Evolutionary conservation across 1,140 invertebrate species (phyloP), one percentile per base, ranked within the genome.

Genomic region (Drosophila carrolli): DNA sequence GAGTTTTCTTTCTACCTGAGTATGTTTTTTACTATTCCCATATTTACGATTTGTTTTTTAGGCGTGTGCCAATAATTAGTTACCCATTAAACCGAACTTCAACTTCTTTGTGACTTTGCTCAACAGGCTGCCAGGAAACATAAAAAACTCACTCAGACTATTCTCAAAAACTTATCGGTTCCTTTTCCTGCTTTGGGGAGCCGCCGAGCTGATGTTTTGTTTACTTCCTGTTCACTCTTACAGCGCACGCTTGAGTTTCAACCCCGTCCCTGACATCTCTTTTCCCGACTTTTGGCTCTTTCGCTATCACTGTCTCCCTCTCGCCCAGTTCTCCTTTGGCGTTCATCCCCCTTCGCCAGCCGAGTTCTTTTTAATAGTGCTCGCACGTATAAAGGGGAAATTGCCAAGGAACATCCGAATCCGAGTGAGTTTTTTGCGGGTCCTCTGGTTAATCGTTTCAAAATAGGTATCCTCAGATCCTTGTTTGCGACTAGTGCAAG

Each of bases 11-110:
- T 41, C 70, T 89, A 89, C 84, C 84, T 89, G 84, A 8, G 19
- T 10, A 8, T 13, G 23, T 83, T 76, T 78, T 78, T 79, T 79
- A 75, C 43, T 60, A 68, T 43, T 76, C 72, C 32, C 41, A 74
- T 80, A 77, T 89, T 84, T 83, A 80, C 58, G 57, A 71, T 76
- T 67, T 61, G 62, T 83, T 74, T 71, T 70, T 82, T 68, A 79
- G 80, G 56, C 85, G 84, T 89, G 84, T 88, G 84, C 65, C 84
- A 54, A 88, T 82, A 89, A 89, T 89, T 89, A 89, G 68, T 78
- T 71, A 63, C 13, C 76, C 67, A 88, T 88, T 80, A 78, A 62
- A 59, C 40, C 40, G 7, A 55, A 65, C 23, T 68, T 60, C 37
- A 35, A 41, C 56, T 35, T 32, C 10, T 38, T 19, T 16, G 48